Percentiles rank a stretch among this genome's conserved stretches.
Evolutionary conservation across 2,113 vertebrate species (phyloP).

Genomic region (Pholis gunnellus): DNA sequence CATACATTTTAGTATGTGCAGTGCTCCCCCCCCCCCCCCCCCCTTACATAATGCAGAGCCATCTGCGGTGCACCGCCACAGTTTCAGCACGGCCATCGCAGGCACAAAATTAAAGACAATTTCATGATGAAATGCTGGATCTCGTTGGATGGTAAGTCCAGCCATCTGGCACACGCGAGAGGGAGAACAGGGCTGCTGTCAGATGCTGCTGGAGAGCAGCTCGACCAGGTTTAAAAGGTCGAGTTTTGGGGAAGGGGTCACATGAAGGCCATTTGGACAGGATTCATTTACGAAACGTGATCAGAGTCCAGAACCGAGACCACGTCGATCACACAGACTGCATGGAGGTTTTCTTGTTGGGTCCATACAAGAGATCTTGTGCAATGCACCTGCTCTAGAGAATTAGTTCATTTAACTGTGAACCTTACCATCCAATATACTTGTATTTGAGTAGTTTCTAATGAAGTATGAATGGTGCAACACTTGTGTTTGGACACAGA

Average conservation of each 20-base stretch:
- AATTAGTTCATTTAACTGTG: neutral
- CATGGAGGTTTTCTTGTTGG: neutral
- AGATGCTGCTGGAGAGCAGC: neutral
- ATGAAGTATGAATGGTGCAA: neutral
- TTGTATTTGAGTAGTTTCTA: neutral
- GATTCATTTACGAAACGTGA: neutral
- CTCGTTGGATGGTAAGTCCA: neutral
- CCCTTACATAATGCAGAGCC: constrained; percentile 13
- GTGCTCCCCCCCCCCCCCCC: neutral
- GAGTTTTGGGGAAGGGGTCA: neutral
- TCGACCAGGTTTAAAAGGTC: neutral
- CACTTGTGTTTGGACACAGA: neutral
- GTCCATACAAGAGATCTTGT: neutral
- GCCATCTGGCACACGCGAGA: neutral
- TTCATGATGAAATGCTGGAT: neutral
- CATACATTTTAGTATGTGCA: neutral
- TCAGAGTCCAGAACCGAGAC: neutral
- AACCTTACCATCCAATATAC: neutral
- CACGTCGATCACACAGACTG: neutral
- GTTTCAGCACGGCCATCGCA: neutral
- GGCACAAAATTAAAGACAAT: neutral
- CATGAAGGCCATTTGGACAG: neutral
- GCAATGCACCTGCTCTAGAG: too few relatives aligned
- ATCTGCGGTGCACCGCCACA: constrained; percentile 28
- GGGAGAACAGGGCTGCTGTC: neutral